Conservation (phyloP, 2,113 vertebrate species). For the Ochotona curzoniae region DNA sequence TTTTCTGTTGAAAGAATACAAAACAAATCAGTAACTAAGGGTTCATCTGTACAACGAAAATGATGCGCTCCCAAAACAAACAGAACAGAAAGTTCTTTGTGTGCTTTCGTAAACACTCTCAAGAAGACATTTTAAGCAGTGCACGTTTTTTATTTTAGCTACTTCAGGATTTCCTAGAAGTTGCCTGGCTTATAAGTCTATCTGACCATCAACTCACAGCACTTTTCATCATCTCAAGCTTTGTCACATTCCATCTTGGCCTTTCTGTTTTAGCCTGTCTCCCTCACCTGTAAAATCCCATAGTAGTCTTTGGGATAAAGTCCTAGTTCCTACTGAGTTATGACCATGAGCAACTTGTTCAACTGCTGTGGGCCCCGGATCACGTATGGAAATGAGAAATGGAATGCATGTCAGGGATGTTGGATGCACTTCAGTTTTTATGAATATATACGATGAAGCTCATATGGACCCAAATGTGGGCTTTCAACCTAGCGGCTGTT, state of each 20-base stretch:
- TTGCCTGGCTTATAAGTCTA: background rate
- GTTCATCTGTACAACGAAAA: background rate
- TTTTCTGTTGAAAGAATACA: slow-evolving; percentile 13
- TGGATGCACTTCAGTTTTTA: background rate
- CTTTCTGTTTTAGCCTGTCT: background rate
- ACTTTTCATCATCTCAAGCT: background rate
- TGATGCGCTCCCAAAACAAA: background rate
- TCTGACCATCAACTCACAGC: background rate
- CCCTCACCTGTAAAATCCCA: background rate
- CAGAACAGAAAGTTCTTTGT: background rate
- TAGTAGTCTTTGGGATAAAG: background rate
- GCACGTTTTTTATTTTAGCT: background rate
- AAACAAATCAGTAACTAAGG: slow-evolving; percentile 6
- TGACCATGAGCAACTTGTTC: background rate
- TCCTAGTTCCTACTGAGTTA: background rate
- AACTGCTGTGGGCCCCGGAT: background rate
- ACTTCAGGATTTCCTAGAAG: background rate
- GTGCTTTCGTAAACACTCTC: background rate
- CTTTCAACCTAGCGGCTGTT: background rate
- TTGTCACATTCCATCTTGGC: background rate
- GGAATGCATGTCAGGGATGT: background rate
- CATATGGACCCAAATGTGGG: accelerated
- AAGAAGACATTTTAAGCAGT: background rate
- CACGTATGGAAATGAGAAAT: background rate
- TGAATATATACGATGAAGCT: background rate